These are phyloP conservation scores for Darevskia mixta DNA, from an alignment of 2,797 vertebrate genomes.

Conservation along the genomic window DNA sequence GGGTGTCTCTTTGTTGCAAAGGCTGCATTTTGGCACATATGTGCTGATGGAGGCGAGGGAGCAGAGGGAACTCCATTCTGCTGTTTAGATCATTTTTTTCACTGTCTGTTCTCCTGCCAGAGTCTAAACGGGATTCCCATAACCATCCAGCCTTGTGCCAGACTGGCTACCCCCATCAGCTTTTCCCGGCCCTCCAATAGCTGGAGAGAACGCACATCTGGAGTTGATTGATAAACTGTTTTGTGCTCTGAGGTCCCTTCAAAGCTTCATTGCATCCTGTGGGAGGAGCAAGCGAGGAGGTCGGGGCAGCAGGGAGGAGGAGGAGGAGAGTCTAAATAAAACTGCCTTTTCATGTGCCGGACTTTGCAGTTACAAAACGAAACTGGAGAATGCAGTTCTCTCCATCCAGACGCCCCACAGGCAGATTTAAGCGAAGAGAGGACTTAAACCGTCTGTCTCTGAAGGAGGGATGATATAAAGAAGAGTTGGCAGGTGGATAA, in stretches of 20 bases:
- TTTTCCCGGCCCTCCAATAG: background rate
- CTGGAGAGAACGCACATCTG: background rate
- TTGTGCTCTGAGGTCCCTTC: background rate
- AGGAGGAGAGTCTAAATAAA: background rate
- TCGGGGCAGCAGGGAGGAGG: background rate
- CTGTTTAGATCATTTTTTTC: conserved; percentile 4
- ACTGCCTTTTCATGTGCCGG: background rate
- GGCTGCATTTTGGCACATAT: background rate
- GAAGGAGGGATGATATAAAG: conserved; percentile 3
- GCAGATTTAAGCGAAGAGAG: background rate
- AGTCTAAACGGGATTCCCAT: conserved; percentile 30
- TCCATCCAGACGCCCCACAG: background rate
- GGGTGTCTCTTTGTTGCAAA: background rate
- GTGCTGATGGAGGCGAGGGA: background rate
- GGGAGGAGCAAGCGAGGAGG: background rate
- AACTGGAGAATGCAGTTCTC: background rate
- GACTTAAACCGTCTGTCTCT: background rate
- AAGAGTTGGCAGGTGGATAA: background rate
- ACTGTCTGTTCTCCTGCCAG: conserved; percentile 26
- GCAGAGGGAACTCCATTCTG: background rate
- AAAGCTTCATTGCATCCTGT: conserved; percentile 24
- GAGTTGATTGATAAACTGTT: background rate
- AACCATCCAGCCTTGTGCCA: conserved; percentile 16
- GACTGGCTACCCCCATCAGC: conserved; percentile 40
- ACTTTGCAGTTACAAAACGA: background rate